Base-by-base conservation (phyloP, 2,888 invertebrate genomes). In the Torymus aiolomorphi region DNA sequence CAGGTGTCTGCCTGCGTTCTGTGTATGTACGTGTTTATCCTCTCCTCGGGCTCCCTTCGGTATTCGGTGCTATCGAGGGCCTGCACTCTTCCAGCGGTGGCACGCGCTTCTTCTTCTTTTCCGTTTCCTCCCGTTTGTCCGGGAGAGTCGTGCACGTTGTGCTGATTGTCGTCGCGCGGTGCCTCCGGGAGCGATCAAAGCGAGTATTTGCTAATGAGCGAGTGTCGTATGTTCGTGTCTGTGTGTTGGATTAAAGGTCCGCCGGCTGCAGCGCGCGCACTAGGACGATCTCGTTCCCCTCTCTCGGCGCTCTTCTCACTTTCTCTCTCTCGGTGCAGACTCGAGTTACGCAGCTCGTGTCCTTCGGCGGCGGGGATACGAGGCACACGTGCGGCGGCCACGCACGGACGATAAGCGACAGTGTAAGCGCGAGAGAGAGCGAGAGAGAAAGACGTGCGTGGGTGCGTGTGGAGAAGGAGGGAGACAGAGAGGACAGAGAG, bases 251-350 rank as follows among this genome's bases (percentile, higher is more conserved):
- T 42, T 42, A 42, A 42, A 42, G 42, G 42, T 42, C 42, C 42
- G 42, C 42, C 42, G 42, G 24, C 42, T 31, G 8, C 16, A 12
- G 16, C 24, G n/a, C 61, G 61, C 42, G 62, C 62, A 63, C 73
- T 16, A 31, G 42, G 31, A 54, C 65, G 57, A 57, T 69, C 69
- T 42, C 65, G 65, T 31, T 57, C 65, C 52, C 52, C 56, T 57
- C 74, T 49, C 74, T 57, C 63, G 70, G 62, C 76, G 70, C 56
- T 70, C 62, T 63, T 76, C 66, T 66, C 69, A 56, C 78, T 76
- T 59, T 59, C 66, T n/a, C 54, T 18, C 24, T 61, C 24, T 61
- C 42, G 13, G n/a, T 14, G 20, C 20, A n/a, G 63, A 42, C 42
- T 63, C 63, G 63, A 5, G 61, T 24, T 11, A 20, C 24, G 67